Conservation (phyloP, 2,888 invertebrate genomes). For the Acanthosoma haemorrhoidale region DNA sequence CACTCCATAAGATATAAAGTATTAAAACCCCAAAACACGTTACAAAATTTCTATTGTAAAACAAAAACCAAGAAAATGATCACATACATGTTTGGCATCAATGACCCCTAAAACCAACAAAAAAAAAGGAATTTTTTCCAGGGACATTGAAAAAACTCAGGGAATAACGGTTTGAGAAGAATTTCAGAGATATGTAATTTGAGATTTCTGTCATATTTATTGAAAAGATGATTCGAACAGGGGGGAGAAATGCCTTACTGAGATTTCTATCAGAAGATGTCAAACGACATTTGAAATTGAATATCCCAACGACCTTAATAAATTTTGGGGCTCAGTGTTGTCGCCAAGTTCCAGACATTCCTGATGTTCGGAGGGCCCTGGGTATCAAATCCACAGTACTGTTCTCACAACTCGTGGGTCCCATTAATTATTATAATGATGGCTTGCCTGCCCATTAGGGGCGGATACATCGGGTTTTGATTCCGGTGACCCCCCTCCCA, state of each 20-base stretch:
- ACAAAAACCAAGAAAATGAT: too few relatives aligned
- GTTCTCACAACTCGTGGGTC: neutral
- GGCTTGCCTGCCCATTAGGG: slow-evolving; percentile 7
- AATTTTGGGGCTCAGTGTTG: neutral
- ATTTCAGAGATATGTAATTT: neutral
- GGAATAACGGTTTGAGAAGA: neutral
- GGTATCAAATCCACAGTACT: neutral
- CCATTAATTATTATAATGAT: slow-evolving; percentile 20
- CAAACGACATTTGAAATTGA: neutral
- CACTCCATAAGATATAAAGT: too few relatives aligned
- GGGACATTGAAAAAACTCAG: neutral
- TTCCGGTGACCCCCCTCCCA: neutral
- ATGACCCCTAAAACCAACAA: too few relatives aligned
- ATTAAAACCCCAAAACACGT: too few relatives aligned
- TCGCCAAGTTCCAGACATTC: neutral
- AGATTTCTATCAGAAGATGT: neutral
- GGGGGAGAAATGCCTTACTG: too few relatives aligned
- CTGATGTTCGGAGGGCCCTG: neutral
- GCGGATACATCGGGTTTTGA: neutral
- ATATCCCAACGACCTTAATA: neutral
- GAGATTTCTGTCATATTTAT: neutral
- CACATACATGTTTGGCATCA: too few relatives aligned
- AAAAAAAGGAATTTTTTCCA: neutral
- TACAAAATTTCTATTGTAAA: too few relatives aligned
- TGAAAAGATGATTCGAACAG: neutral